Percentiles rank a stretch among this genome's conserved stretches.
phyloP scores from a whole-genome alignment of 2,888 invertebrate genomes.

The Cataglyphis rosenhaueri region DNA sequence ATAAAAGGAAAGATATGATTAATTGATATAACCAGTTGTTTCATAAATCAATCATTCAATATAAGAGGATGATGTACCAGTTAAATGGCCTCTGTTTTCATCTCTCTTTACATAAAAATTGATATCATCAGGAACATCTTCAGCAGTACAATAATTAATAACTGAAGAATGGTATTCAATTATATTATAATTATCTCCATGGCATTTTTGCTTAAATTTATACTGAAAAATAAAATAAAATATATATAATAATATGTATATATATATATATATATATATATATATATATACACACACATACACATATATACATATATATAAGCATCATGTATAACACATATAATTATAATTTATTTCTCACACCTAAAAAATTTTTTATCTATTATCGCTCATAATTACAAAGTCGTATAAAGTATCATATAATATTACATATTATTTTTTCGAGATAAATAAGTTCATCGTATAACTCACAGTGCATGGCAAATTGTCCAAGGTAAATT shows the following conservation, averaged over 20 bases:
- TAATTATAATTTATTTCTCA: background rate
- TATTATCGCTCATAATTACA: background rate
- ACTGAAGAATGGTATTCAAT: background rate
- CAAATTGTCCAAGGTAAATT: background rate
- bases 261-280: background rate
- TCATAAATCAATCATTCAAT: background rate
- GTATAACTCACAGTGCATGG: slow-evolving; percentile 5
- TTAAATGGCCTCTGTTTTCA: background rate
- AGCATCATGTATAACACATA: no score
- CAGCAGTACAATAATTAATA: background rate
- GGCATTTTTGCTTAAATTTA: background rate
- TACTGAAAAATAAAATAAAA: slow-evolving; percentile 8
- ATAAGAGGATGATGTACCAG: background rate
- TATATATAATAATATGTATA: background rate
- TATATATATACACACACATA: no score
- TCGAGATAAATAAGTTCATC: background rate
- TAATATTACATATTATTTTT: background rate
- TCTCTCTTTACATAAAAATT: background rate
- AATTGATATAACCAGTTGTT: background rate
- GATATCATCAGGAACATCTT: slow-evolving; percentile 11
- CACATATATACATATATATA: no score
- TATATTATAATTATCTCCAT: no score
- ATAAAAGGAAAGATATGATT: slow-evolving; percentile 9
- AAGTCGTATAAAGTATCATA: background rate
- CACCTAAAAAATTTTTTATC: background rate